Evolutionary conservation across 1,140 invertebrate species (phyloP).

Genomic region (Ceratoteleas bidentatus): DNA sequence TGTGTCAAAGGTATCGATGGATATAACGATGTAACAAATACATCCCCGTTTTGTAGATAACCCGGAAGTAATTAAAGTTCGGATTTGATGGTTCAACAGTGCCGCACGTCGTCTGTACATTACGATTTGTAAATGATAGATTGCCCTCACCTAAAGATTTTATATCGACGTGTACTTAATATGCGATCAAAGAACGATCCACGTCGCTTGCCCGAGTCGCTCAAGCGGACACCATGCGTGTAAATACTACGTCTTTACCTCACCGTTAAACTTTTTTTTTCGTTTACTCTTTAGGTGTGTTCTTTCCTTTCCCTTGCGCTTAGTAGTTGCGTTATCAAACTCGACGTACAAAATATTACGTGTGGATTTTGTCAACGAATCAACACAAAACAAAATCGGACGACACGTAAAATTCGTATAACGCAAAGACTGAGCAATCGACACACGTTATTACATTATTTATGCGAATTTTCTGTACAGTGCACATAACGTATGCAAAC

Average conservation of each 20-base stretch:
- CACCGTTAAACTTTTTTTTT: conserved; percentile 22
- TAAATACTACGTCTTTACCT: conserved; percentile 47
- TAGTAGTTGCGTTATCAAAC: conserved; percentile 18
- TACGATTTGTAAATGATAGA: conserved; percentile 30
- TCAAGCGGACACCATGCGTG: conserved; percentile 20
- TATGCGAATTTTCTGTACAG: conserved; percentile 28
- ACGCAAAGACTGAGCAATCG: conserved; percentile 9
- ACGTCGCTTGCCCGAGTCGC: conserved; percentile 20
- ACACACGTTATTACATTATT: conserved; percentile 25
- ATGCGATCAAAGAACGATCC: conserved; percentile 7
- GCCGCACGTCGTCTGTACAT: conserved; percentile 11
- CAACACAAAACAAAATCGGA: not conserved
- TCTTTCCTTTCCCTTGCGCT: not conserved
- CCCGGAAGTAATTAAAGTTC: not conserved
- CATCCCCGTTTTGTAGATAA: not conserved
- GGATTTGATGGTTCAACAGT: conserved; percentile 14
- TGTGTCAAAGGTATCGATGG: too few species aligned
- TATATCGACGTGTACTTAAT: conserved; percentile 5
- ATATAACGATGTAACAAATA: too few species aligned
- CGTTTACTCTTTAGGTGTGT: not conserved
- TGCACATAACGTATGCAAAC: conserved; percentile 22
- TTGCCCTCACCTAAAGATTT: conserved; percentile 10
- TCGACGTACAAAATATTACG: too few species aligned
- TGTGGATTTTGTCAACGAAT: not conserved
- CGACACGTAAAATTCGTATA: not conserved